Evolutionary conservation across 2,888 invertebrate species (phyloP).

Genomic region (Ferrisia virgata): DNA sequence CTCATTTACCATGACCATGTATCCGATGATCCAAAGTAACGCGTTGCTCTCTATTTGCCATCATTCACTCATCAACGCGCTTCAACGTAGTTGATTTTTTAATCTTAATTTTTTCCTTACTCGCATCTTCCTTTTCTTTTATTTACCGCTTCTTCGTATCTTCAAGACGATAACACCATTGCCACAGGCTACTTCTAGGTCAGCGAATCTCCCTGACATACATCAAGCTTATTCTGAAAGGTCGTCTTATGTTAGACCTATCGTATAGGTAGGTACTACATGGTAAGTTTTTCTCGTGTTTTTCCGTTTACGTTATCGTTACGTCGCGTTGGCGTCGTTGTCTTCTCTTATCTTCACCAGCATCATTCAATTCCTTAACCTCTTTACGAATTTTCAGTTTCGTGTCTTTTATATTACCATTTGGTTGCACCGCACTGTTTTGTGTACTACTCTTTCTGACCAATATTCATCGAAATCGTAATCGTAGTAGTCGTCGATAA

Average conservation of each 20-base stretch:
- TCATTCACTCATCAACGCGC: background rate
- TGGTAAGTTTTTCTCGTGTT: too few species aligned
- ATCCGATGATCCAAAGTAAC: background rate
- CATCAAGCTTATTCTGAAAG: background rate
- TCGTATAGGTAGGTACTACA: too few species aligned
- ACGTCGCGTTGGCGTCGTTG: too few species aligned
- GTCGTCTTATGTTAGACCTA: too few species aligned
- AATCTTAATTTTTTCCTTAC: background rate
- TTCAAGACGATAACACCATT: background rate
- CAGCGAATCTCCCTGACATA: constrained; percentile 13
- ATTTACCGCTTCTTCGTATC: too few species aligned
- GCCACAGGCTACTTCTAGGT: background rate
- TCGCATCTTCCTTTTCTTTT: background rate
- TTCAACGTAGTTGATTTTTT: background rate
- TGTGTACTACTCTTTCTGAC: background rate
- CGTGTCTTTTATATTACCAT: background rate
- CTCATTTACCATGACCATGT: background rate
- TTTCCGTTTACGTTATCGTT: too few species aligned
- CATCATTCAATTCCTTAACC: background rate
- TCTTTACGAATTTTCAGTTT: background rate
- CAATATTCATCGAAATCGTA: background rate
- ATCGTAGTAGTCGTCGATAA: background rate
- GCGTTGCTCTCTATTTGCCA: background rate
- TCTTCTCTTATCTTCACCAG: background rate
- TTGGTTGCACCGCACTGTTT: background rate